Conservation (phyloP, 2,113 vertebrate genomes). For the Meles meles region DNA sequence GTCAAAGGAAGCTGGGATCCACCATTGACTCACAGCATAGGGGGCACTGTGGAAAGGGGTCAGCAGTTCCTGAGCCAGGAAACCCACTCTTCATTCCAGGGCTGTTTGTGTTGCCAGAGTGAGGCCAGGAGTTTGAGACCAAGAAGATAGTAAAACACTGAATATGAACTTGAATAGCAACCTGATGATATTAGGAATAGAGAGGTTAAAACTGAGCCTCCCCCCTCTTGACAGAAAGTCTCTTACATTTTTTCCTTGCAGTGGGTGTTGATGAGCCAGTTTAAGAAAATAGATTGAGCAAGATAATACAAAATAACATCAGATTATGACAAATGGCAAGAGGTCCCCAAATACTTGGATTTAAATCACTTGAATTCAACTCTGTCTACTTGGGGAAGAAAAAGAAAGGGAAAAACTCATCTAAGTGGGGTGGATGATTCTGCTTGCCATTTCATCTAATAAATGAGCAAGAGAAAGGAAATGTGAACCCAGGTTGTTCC, state of each 20-base stretch:
- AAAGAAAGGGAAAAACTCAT: neutral
- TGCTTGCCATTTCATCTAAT: neutral
- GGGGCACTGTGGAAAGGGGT: neutral
- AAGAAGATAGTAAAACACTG: neutral
- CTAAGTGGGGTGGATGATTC: neutral
- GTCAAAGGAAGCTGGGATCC: neutral
- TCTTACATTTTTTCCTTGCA: neutral
- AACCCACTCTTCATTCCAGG: neutral
- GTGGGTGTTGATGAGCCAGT: neutral
- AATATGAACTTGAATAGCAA: neutral
- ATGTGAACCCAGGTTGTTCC: neutral
- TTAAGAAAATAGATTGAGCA: constrained; percentile 29
- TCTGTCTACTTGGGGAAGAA: neutral
- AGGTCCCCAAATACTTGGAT: neutral
- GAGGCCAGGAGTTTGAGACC: neutral
- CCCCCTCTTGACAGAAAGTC: neutral
- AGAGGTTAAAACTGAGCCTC: neutral
- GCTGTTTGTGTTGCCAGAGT: neutral
- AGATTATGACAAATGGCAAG: neutral
- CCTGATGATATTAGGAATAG: neutral
- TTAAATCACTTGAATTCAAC: constrained; percentile 33
- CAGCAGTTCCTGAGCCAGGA: neutral
- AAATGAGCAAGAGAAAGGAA: neutral
- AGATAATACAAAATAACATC: neutral
- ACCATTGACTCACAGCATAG: too few relatives aligned